These are phyloP conservation scores for Drosophila prosaltans DNA, from an alignment of 1,140 invertebrate species.

Conservation along the genomic window DNA sequence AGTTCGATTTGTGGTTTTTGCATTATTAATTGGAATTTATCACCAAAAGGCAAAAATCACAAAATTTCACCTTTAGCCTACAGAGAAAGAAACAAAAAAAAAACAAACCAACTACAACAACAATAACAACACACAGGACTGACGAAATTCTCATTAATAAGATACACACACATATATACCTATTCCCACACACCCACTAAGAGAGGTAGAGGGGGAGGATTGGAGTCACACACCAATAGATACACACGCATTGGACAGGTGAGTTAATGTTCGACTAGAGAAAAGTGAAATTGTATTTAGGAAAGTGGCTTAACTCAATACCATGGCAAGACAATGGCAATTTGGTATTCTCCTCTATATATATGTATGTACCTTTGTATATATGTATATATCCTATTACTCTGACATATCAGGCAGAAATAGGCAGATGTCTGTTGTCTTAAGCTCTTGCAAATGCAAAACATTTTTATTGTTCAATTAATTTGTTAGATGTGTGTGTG, in stretches of 20 bases:
- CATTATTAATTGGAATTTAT: slow-evolving; percentile 43
- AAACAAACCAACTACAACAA: neutral
- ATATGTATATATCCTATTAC: neutral
- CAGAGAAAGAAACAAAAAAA: too few species aligned
- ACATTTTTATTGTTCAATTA: slow-evolving; percentile 13
- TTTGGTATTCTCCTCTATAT: neutral
- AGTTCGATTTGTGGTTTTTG: slow-evolving; percentile 32
- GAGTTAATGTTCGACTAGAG: slow-evolving; percentile 5
- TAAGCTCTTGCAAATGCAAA: slow-evolving; percentile 8
- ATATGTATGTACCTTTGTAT: neutral
- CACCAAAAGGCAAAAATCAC: slow-evolving; percentile 14
- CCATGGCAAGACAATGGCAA: neutral
- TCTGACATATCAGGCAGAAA: neutral
- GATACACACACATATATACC: neutral
- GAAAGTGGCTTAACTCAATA: slow-evolving; percentile 11
- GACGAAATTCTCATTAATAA: slow-evolving; percentile 10
- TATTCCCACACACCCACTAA: neutral
- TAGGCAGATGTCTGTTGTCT: neutral
- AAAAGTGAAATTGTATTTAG: slow-evolving; percentile 8
- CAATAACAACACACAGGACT: slow-evolving; percentile 5
- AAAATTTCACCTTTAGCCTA: slow-evolving; percentile 3
- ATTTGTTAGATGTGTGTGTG: neutral
- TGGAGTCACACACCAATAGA: neutral
- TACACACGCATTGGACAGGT: slow-evolving; percentile 6
- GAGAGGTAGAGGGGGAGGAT: neutral